Conservation (phyloP, 2,888 invertebrate genomes). For the Rhamnusium bicolor region DNA sequence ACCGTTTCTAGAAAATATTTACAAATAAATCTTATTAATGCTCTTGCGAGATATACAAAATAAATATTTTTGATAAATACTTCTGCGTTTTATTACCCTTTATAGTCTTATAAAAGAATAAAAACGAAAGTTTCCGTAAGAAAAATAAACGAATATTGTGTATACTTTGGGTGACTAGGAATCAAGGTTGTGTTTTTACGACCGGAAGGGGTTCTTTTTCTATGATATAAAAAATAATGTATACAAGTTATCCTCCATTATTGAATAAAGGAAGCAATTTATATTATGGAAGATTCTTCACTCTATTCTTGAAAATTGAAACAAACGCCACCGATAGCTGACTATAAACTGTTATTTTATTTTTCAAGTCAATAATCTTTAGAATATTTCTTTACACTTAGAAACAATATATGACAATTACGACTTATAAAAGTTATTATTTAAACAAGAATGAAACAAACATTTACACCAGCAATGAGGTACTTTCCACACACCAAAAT, state of each 20-base stretch:
- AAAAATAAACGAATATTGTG: constrained; percentile 1
- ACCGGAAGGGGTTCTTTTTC: neutral
- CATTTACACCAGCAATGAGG: too few species aligned
- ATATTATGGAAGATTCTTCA: neutral
- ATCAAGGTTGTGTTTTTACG: neutral
- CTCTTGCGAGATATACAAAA: neutral
- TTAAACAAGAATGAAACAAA: too few species aligned
- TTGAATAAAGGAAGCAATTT: neutral
- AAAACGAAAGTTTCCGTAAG: neutral
- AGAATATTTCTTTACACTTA: too few species aligned
- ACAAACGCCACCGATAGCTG: too few species aligned
- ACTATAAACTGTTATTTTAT: too few species aligned
- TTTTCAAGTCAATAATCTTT: too few species aligned
- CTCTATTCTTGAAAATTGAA: neutral
- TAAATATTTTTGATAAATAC: constrained; percentile 4
- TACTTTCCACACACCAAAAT: too few species aligned
- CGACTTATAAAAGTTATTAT: too few species aligned
- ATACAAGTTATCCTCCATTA: neutral
- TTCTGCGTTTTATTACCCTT: neutral
- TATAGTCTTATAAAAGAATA: neutral
- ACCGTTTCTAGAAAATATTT: neutral
- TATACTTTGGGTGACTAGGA: neutral
- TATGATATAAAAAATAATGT: neutral
- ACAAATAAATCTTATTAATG: neutral
- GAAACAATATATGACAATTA: too few species aligned